Evolutionary conservation across 2,797 vertebrate genomes (phyloP).

Genomic region (Sebastes minor): DNA sequence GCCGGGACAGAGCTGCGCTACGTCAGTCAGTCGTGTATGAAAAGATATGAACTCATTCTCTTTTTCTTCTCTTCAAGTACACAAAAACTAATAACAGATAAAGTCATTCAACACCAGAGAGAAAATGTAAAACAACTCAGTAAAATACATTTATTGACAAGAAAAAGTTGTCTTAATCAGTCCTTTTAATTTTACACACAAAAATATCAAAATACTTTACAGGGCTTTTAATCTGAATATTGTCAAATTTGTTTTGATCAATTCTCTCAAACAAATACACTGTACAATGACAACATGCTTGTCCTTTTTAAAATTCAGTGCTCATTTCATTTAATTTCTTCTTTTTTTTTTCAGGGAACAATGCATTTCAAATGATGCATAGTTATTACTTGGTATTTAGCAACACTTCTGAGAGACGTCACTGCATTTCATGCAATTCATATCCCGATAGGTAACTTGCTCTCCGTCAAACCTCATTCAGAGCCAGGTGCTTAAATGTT

Average conservation of each 20-base stretch:
- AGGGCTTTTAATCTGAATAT: constrained; percentile 83
- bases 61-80: not conserved
- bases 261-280: constrained; percentile 79
- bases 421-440: constrained; percentile 81
- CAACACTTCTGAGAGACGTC: constrained; percentile 69
- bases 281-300: constrained; percentile 78
- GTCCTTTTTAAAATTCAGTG: constrained; percentile 78
- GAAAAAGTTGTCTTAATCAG: constrained; percentile 70
- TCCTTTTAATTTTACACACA: constrained; percentile 82
- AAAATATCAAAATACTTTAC: constrained; percentile 87
- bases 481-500: constrained; percentile 76
- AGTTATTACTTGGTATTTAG: constrained; percentile 80
- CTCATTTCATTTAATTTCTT: constrained; percentile 63
- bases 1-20: not conserved
- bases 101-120: constrained; percentile 41
- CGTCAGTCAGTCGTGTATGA: not conserved
- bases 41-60: not conserved
- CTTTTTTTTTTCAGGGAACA: constrained; percentile 67
- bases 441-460: constrained; percentile 62
- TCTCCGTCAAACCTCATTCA: constrained; percentile 60
- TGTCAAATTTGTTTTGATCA: constrained; percentile 76
- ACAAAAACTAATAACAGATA: not conserved
- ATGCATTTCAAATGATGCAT: constrained; percentile 83
- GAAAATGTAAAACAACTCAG: constrained; percentile 70
- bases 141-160: constrained; percentile 85